Evolutionary conservation across 2,113 vertebrate genomes (phyloP).

Genomic region (Seriola aureovittata): DNA sequence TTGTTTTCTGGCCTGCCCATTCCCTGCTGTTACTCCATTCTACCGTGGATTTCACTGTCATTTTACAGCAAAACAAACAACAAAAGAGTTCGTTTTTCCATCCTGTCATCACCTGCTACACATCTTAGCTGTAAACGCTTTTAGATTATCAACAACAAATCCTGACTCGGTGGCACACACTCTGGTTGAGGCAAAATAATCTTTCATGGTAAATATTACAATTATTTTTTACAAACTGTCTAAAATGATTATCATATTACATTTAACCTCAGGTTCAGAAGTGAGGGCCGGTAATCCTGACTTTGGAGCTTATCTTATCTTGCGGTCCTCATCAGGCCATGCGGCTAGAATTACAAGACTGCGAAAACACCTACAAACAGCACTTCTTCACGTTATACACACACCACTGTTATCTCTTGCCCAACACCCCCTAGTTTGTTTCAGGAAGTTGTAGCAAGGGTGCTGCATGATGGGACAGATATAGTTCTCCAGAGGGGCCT

Average conservation of each 20-base stretch:
- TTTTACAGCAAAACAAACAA: not conserved
- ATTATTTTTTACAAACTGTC: not conserved
- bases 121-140: too few relatives aligned
- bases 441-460: conserved; percentile 70
- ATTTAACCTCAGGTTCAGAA: not conserved
- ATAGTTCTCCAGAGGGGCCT: conserved; percentile 60
- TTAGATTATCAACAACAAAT: not conserved
- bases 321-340: not conserved
- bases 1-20: not conserved
- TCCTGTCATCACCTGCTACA: not conserved
- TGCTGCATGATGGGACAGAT: conserved; percentile 70
- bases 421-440: conserved; percentile 49
- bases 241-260: not conserved
- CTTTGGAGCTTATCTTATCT: not conserved
- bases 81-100: not conserved
- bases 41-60: not conserved
- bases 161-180: not conserved
- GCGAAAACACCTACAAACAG: not conserved
- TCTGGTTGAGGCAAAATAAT: too few relatives aligned
- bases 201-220: not conserved
- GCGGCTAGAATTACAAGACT: conserved; percentile 11
- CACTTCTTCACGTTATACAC: conserved; percentile 8
- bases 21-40: not conserved
- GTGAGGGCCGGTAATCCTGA: not conserved
- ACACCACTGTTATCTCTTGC: conserved; percentile 44